These are phyloP conservation scores for Pharmacophagus antenor DNA, from an alignment of 2,888 invertebrate genomes.

Conservation along the genomic window DNA sequence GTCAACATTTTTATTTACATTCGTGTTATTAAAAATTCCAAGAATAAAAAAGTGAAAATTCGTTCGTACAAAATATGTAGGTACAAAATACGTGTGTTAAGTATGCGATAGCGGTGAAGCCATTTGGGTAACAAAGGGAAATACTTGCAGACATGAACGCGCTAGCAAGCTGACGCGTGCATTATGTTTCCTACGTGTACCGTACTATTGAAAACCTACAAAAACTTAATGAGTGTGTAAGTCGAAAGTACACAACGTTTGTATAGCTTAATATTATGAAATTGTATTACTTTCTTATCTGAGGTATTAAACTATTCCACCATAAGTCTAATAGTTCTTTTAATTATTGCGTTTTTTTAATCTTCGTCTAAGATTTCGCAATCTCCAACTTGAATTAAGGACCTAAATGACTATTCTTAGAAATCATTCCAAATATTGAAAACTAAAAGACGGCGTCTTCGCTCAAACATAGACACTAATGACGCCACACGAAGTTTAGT, in stretches of 20 bases:
- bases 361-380: too few relatives aligned
- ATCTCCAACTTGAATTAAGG: too few relatives aligned
- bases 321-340: too few relatives aligned
- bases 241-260: not conserved
- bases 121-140: conserved; percentile 29
- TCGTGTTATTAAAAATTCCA: too few relatives aligned
- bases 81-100: conserved; percentile 12
- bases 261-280: not conserved
- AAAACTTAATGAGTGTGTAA: conserved; percentile 11
- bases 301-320: not conserved
- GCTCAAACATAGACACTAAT: too few relatives aligned
- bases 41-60: not conserved
- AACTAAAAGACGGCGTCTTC: too few relatives aligned
- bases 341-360: too few relatives aligned
- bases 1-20: too few relatives aligned
- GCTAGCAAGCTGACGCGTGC: conserved; percentile 52
- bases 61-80: not conserved
- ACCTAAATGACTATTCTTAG: too few relatives aligned
- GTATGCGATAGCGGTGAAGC: conserved; percentile 29
- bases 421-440: too few relatives aligned
- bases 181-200: conserved; percentile 34
- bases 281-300: not conserved
- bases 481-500: too few relatives aligned
- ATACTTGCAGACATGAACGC: conserved; percentile 15
- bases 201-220: conserved; percentile 20